Evolutionary conservation across 2,113 vertebrate species (phyloP), one percentile per base, ranked within the genome.

Genomic region (Platanista minor): DNA sequence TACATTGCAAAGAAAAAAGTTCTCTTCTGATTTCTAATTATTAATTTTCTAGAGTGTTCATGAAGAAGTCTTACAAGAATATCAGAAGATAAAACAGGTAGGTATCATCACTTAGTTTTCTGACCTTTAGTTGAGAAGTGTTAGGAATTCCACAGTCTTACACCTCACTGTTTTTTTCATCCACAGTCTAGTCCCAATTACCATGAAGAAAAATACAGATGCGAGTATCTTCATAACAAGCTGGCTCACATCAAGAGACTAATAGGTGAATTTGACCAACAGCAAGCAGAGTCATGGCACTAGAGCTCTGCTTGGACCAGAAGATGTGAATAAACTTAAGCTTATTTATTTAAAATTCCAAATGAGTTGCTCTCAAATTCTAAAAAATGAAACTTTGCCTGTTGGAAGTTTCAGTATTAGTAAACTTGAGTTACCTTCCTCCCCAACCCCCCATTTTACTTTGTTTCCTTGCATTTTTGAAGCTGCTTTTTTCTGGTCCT

Each of bases 151-250:
- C 52, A 14, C 59, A 36, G n/a, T 31, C 31, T 91, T 5, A 96
- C 62, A 91, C 87, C 81, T 74, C 46, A 61, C 85, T 91, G 21
- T 52, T 92, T 92, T 74, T 93, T 93, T 49, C 85, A 64, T 93
- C 98, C 87, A 23, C 98, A 99, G 99, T 98, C 99, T 78, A 99
- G 98, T 91, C 99, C 99, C 72, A 99, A 98, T 98, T 99, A 99
- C 98, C 98, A 99, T 25, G 98, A 99, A 97, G 99, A 99, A 98
- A 99, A 99, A 84, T 98, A 98, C 66, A 99, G 99, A 98, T 99
- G 99, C 75, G 98, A 99, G 98, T 99, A 99, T 98, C 99, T 99
- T 98, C 99, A 99, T 98, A 99, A 99, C 98, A 99, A 99, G 98
- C 97, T 99, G 98, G 99, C 99, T 96, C 99, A 99, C 98, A 99